Evolutionary conservation across 2,888 invertebrate species (phyloP).

Genomic region (Pandemis heparana): DNA sequence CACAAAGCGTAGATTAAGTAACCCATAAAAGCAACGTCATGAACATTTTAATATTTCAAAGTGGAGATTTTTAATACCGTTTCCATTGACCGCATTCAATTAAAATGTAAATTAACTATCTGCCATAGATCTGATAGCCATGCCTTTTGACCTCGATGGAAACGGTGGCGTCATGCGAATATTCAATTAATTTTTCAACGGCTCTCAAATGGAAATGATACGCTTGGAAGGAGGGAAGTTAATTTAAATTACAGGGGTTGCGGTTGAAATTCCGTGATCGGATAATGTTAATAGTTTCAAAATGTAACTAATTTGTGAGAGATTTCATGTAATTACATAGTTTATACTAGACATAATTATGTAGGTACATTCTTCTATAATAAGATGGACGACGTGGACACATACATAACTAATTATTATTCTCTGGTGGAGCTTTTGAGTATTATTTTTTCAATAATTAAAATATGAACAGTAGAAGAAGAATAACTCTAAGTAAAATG

Average conservation of each 20-base stretch:
- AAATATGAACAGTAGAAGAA: no score
- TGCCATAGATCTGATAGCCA: slow-evolving; percentile 51
- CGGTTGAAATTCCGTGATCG: not conserved
- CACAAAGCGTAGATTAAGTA: not conserved
- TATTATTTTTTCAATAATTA: no score
- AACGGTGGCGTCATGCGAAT: slow-evolving; percentile 49
- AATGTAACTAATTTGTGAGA: not conserved
- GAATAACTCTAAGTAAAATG: no score
- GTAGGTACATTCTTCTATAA: no score
- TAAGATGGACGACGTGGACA: no score
- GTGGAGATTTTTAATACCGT: slow-evolving; percentile 35
- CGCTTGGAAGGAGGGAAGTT: slow-evolving; percentile 50
- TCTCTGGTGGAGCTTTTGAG: no score
- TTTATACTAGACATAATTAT: no score
- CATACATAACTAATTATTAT: no score
- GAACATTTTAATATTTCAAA: slow-evolving; percentile 1
- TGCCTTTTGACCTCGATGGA: slow-evolving; percentile 52
- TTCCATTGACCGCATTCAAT: slow-evolving; percentile 58
- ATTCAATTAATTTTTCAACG: slow-evolving; percentile 29
- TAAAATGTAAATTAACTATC: slow-evolving; percentile 65
- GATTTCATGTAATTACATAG: no score
- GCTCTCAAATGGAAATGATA: slow-evolving; percentile 52
- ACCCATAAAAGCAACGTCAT: slow-evolving; percentile 7
- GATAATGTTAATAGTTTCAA: not conserved
- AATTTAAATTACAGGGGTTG: not conserved